phyloP scores from a whole-genome alignment of 2,113 vertebrate species.

The Salvelinus alpinus region DNA sequence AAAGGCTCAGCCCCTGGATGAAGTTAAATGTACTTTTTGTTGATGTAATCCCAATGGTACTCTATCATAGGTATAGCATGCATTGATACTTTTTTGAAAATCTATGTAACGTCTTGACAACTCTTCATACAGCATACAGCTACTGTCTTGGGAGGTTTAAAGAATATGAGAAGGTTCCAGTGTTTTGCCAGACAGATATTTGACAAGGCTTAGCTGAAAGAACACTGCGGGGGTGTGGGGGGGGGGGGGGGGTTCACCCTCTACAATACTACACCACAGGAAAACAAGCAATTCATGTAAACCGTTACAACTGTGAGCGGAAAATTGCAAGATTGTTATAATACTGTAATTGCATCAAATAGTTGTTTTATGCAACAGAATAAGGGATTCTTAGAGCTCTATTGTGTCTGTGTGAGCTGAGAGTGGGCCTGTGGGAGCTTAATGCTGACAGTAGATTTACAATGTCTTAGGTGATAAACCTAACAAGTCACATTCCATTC shows the following conservation, averaged over 20 bases:
- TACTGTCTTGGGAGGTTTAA: constrained; percentile 24
- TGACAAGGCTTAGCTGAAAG: constrained; percentile 9
- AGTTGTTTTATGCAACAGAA: too few species aligned
- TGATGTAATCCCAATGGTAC: constrained; percentile 20
- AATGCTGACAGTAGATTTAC: too few species aligned
- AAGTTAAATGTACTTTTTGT: constrained; percentile 25
- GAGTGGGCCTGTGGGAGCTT: too few species aligned
- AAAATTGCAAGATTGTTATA: too few species aligned
- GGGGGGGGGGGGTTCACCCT: background rate
- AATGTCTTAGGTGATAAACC: too few species aligned
- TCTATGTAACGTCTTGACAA: constrained; percentile 10
- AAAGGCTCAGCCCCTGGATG: constrained; percentile 45
- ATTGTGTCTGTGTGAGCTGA: too few species aligned
- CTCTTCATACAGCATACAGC: constrained; percentile 6
- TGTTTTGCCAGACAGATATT: constrained; percentile 19
- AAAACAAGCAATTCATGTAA: background rate
- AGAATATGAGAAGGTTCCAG: constrained; percentile 9
- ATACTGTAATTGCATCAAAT: too few species aligned
- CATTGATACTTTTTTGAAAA: constrained; percentile 31
- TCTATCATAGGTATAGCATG: constrained; percentile 34
- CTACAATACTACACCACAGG: background rate
- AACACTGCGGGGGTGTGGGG: background rate
- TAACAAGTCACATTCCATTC: too few species aligned
- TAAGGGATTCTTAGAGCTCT: too few species aligned
- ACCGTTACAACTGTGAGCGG: background rate